Conservation (phyloP, 2,888 invertebrate genomes). For the Saturnia pavonia region DNA sequence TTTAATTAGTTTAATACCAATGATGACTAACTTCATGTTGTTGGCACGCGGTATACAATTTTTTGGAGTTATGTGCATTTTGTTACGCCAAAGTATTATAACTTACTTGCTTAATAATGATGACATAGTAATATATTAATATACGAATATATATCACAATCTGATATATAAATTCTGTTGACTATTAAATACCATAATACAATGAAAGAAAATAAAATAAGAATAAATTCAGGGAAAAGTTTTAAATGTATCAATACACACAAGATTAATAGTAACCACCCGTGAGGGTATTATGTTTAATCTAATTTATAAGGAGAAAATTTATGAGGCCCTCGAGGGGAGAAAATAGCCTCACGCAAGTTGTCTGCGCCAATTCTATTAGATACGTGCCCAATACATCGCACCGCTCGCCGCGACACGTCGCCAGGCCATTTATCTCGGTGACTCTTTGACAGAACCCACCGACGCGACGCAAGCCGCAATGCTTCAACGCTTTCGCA, state of each 20-base stretch:
- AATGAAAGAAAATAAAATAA: background rate
- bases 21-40: no score
- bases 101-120: no score
- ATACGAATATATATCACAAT: no score
- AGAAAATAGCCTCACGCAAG: constrained; percentile 68
- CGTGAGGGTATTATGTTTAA: constrained; percentile 54
- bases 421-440: constrained; percentile 57
- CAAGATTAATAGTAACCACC: constrained; percentile 21
- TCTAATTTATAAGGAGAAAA: constrained; percentile 69
- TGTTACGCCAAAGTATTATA: no score
- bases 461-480: constrained; percentile 22
- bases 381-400: constrained; percentile 65
- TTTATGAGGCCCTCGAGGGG: constrained; percentile 62
- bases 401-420: constrained; percentile 59
- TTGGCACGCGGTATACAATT: no score
- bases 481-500: background rate
- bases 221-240: background rate
- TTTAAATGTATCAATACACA: constrained; percentile 9
- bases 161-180: background rate
- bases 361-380: constrained; percentile 61
- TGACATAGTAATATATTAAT: no score
- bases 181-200: background rate
- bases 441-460: constrained; percentile 51
- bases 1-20: no score
- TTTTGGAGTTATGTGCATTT: no score